These are phyloP conservation scores for Julus scandinavius DNA, from an alignment of 2,888 invertebrate genomes.

Conservation along the genomic window DNA sequence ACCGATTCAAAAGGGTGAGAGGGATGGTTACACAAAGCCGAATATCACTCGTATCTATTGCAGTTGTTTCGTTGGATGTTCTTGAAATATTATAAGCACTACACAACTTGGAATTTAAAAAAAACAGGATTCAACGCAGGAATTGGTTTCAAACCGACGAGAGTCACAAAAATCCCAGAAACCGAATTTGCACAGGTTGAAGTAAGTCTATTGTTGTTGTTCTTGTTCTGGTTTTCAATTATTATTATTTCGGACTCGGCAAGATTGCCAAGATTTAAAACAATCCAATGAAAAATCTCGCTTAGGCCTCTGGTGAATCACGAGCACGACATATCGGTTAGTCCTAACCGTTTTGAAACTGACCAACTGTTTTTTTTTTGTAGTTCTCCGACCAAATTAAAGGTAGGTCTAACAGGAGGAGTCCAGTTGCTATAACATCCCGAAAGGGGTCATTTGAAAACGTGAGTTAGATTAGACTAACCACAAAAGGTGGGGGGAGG, in stretches of 20 bases:
- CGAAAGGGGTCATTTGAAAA: background rate
- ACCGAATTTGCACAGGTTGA: too few relatives aligned
- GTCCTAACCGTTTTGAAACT: background rate
- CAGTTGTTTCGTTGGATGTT: background rate
- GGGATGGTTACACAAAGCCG: background rate
- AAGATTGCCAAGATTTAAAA: background rate
- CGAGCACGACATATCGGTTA: too few relatives aligned
- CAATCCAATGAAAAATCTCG: background rate
- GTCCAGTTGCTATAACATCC: background rate
- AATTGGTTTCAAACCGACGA: background rate
- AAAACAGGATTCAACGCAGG: background rate
- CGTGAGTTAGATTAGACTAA: background rate
- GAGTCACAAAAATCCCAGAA: too few relatives aligned
- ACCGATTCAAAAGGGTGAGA: background rate
- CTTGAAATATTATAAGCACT: background rate
- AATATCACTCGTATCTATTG: background rate
- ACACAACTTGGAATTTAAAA: too few relatives aligned
- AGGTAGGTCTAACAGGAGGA: background rate
- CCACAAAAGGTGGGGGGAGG: background rate
- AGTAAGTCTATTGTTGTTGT: too few relatives aligned
- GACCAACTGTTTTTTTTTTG: background rate
- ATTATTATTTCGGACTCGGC: too few relatives aligned
- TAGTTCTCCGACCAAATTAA: background rate
- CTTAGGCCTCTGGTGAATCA: constrained; percentile 18
- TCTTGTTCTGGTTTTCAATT: too few relatives aligned